Percentiles rank a stretch among this genome's conserved stretches.
These are phyloP conservation scores for Characodon lateralis DNA, from an alignment of 2,797 vertebrate genomes.

Conservation along the genomic window DNA sequence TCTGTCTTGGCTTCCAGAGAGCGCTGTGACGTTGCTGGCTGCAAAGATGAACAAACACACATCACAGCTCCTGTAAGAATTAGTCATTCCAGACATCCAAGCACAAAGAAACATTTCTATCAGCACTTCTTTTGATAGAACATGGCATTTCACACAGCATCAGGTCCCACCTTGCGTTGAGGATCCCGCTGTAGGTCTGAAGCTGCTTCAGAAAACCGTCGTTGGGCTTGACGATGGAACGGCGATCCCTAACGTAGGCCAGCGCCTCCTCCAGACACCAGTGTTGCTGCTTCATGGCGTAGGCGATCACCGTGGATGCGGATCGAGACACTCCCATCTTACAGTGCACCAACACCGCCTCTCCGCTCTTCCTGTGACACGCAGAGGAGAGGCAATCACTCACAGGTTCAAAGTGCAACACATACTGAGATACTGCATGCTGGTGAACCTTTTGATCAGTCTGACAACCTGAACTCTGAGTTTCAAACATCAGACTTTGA, in stretches of 20 bases:
- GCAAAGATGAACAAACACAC: conserved; percentile 3
- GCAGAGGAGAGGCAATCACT: conserved; percentile 6
- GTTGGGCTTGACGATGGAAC: conserved; percentile 89
- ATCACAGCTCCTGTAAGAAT: not conserved
- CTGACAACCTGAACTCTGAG: not conserved
- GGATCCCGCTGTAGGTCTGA: conserved; percentile 92
- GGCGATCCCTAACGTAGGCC: conserved; percentile 82
- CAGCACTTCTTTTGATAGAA: not conserved
- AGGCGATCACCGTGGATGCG: conserved; percentile 91
- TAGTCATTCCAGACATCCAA: not conserved
- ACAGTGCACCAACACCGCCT: conserved; percentile 91
- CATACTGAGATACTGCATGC: not conserved
- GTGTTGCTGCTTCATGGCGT: conserved; percentile 91
- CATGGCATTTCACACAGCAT: not conserved
- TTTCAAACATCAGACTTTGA: conserved; percentile 3
- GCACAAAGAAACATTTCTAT: not conserved
- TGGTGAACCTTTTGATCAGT: not conserved
- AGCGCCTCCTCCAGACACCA: conserved; percentile 88
- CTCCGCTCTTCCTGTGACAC: conserved; percentile 79
- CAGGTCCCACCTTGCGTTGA: conserved; percentile 85
- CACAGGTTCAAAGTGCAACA: not conserved
- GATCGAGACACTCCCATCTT: conserved; percentile 98
- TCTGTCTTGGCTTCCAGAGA: conserved; percentile 85
- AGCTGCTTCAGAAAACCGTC: conserved; percentile 93
- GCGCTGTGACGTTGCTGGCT: conserved; percentile 88